Base-by-base conservation (phyloP, 2,888 invertebrate genomes). In the Ophioninae sp. region DNA sequence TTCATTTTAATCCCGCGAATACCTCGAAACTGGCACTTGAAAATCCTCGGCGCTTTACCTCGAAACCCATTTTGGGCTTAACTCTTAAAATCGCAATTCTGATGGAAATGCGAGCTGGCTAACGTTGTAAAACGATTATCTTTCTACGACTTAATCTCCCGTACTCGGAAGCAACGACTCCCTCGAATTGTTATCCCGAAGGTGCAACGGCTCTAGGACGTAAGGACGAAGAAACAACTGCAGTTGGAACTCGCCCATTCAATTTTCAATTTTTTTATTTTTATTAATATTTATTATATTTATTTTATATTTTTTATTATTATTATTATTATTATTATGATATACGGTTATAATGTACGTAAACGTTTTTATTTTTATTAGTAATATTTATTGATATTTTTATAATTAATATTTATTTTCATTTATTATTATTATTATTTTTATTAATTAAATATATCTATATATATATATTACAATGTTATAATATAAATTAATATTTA, bases 21-120 rank as follows among this genome's bases (percentile, higher is more conserved):
- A 58, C 64, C 72, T 63, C 73, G 82, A 79, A 85, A 72, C 64
- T 71, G 69, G 44, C 30, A 20, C 23, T 79, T 67, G 44, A 13
- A 65, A 58, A 65, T 17, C 22, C 37, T 30, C 20, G 8, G n/a
- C 30, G 30, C 79, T 30, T 39, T 8, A 17, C 58, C 17, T 6
- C 58, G n/a, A 41, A 41, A 30, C 37, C 44, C 37, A 58, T 23
- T 51, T 41, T 6, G 17, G 39, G 39, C 58, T 39, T 7, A 13
- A 68, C 13, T 44, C 17, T 22, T 51, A 10, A 68, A 51, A 65
- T 17, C 39, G 20, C 20, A 39, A 20, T 20, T 65, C 39, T 65
- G 39, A 65, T 20, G 39, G 20, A 3, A 9, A 9, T 39, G n/a
- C 39, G 9, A 37, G n/a, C 10, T n/a, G 37, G 20, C 20, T 1